These are phyloP conservation scores for Elephantulus edwardii DNA, from an alignment of 2,113 vertebrate genomes.

Conservation along the genomic window DNA sequence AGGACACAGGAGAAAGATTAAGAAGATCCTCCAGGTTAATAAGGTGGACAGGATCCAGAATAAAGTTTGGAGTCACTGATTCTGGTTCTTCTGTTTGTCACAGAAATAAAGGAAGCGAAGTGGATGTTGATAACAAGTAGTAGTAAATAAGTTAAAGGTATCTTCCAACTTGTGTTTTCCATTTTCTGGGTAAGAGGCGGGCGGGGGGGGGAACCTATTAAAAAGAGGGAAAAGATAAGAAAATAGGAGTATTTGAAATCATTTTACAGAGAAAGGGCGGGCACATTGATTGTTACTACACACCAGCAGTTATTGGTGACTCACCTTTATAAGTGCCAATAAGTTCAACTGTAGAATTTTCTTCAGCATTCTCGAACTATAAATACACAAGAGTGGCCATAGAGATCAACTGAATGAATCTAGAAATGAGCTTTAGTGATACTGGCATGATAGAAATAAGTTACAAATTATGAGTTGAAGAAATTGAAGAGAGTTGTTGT, in stretches of 20 bases:
- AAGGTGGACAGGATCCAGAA: neutral
- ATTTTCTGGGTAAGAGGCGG: too few species aligned
- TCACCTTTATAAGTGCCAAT: neutral
- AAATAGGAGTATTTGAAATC: neutral
- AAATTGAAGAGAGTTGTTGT: neutral
- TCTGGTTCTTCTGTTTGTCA: neutral
- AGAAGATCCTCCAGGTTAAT: neutral
- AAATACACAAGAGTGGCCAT: neutral
- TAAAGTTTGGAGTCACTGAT: neutral
- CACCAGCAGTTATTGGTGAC: neutral
- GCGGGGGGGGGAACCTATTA: too few species aligned
- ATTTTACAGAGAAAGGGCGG: neutral
- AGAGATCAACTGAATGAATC: neutral
- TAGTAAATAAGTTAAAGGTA: neutral
- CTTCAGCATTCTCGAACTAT: neutral
- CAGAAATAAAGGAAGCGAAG: neutral
- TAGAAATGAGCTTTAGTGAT: neutral
- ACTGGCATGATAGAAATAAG: neutral
- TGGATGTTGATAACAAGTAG: neutral
- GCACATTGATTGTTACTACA: neutral
- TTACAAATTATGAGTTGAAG: neutral
- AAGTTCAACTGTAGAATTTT: neutral
- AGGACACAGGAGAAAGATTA: neutral
- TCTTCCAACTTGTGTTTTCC: neutral
- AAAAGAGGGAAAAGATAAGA: neutral